These are phyloP conservation scores for Drosophila mojavensis DNA, from an alignment of 1,140 invertebrate species.

Conservation along the genomic window DNA sequence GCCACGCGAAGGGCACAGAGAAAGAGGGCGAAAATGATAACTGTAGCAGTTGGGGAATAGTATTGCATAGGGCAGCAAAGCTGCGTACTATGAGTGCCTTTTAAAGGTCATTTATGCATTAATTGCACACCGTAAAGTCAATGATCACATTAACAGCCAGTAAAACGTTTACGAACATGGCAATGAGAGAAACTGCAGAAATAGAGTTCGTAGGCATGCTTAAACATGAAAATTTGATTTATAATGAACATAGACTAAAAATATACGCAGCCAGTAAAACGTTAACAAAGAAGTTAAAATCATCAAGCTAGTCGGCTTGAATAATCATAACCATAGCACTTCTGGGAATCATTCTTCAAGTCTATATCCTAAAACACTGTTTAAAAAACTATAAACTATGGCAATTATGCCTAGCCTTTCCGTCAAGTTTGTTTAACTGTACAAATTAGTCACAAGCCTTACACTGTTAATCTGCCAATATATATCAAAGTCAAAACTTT, in stretches of 20 bases:
- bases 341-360: no score
- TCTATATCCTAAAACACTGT: no score
- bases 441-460: constrained; percentile 17
- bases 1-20: neutral
- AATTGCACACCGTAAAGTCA: constrained; percentile 4
- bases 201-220: neutral
- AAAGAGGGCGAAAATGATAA: neutral
- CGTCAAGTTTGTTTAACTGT: neutral
- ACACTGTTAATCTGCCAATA: constrained; percentile 4
- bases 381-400: no score
- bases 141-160: neutral
- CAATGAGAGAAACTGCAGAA: neutral
- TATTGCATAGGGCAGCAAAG: neutral
- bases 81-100: constrained; percentile 10
- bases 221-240: neutral
- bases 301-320: no score
- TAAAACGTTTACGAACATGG: constrained; percentile 4
- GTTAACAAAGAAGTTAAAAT: no score
- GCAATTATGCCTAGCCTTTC: neutral
- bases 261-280: no score
- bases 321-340: no score
- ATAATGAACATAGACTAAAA: no score
- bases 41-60: constrained; percentile 11
- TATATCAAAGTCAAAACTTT: constrained; percentile 24
- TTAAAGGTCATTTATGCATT: constrained; percentile 7